These are phyloP conservation scores for Lysiphlebus fabarum DNA, from an alignment of 1,140 invertebrate genomes.

Conservation along the genomic window DNA sequence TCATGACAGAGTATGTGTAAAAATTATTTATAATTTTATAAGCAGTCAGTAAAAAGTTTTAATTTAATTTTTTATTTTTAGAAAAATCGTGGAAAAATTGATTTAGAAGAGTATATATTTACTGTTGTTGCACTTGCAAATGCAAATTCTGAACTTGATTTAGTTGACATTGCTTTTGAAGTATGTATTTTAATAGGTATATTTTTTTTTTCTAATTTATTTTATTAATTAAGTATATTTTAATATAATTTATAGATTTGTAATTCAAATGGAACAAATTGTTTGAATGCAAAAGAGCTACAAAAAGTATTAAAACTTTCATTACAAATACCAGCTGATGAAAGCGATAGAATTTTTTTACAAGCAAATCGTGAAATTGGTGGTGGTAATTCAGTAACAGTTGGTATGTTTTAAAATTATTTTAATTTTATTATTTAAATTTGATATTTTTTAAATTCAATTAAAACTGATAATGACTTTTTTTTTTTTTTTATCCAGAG, in stretches of 20 bases:
- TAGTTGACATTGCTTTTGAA: conserved; percentile 68
- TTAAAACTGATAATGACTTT: conserved; percentile 4
- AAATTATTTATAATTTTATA: too few species aligned
- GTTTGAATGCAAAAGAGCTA: conserved; percentile 39
- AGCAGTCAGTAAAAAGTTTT: background rate
- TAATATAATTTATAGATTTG: conserved; percentile 37
- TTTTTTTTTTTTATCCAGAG: conserved; percentile 28
- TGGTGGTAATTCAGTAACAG: conserved; percentile 36
- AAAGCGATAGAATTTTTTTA: conserved; percentile 49
- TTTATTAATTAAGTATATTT: conserved; percentile 2
- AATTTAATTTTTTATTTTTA: conserved; percentile 43
- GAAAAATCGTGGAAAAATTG: conserved; percentile 60
- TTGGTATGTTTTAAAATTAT: conserved; percentile 35
- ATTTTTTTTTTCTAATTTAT: background rate
- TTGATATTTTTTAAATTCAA: background rate
- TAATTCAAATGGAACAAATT: conserved; percentile 37
- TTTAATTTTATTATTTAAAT: conserved; percentile 5
- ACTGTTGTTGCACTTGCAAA: conserved; percentile 65
- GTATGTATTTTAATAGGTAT: too few species aligned
- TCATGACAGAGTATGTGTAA: conserved; percentile 70
- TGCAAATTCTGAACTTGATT: conserved; percentile 63
- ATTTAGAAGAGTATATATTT: conserved; percentile 66
- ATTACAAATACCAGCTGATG: conserved; percentile 38
- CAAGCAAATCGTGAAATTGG: conserved; percentile 39
- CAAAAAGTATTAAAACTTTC: conserved; percentile 47